phyloP scores from a whole-genome alignment of 2,888 invertebrate genomes.

The Erynnis tages region DNA sequence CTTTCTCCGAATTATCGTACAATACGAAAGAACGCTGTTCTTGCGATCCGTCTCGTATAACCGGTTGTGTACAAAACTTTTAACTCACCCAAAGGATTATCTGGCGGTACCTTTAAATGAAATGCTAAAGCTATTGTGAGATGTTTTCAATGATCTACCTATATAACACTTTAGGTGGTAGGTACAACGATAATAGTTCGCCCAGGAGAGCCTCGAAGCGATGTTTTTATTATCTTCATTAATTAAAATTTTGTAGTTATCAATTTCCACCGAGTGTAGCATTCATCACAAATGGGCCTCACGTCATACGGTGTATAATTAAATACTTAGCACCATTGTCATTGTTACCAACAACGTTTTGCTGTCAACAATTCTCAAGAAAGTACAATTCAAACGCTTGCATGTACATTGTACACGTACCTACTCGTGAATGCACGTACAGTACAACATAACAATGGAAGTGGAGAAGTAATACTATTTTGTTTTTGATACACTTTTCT shows the following conservation, averaged over 20 bases:
- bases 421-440: too few relatives aligned
- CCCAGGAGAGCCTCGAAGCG: too few relatives aligned
- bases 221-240: too few relatives aligned
- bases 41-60: slow-evolving; percentile 2
- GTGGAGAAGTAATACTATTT: slow-evolving; percentile 1
- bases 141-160: too few relatives aligned
- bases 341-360: slow-evolving; percentile 15
- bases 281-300: not conserved
- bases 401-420: too few relatives aligned
- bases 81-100: slow-evolving; percentile 10
- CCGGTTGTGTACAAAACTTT: slow-evolving; percentile 14
- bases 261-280: not conserved
- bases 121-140: not conserved
- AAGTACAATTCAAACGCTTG: slow-evolving; percentile 13
- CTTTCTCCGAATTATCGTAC: slow-evolving; percentile 44
- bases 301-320: slow-evolving; percentile 15
- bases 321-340: slow-evolving; percentile 1
- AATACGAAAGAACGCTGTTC: slow-evolving; percentile 36
- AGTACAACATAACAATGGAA: slow-evolving; percentile 12
- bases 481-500: not conserved
- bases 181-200: too few relatives aligned
- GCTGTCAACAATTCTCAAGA: slow-evolving; percentile 21
- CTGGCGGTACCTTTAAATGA: not conserved
- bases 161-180: too few relatives aligned
- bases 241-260: too few relatives aligned